Evolutionary conservation across 2,113 vertebrate species (phyloP), one percentile per base, ranked within the genome.

Genomic region (Anarrhichthys ocellatus): DNA sequence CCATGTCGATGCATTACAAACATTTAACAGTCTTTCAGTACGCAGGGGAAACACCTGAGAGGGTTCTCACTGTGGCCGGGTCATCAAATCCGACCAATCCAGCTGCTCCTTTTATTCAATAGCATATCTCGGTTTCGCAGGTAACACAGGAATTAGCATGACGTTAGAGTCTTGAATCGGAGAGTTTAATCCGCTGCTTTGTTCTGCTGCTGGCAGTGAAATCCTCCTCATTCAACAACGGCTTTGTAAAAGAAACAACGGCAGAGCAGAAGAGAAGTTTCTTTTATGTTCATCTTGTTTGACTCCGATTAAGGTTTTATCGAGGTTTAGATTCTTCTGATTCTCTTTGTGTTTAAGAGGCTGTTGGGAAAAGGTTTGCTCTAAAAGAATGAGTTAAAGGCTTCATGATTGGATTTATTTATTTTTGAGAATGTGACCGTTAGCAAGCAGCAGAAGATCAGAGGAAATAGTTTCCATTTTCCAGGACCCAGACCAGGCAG

Each of bases 321-420:
- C 1, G 24, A 50, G 44, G 22, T 69, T 77, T 63, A 36, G 36
- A 44, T 44, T 58, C 40, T 68, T 59, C 18, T 54, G 44, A 56
- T 78, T 13, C 0, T 11, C 29, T 5, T 52, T 24, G 5, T 27
- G 10, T 56, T 24, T 24, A 13, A 10, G 34, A 78, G 15, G 36
- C 29, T 61, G 32, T 17, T 3, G 54, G 15, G 6, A 40, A 22
- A 66, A 61, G 42, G 20, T 59, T 10, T 11, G 52, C 20, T 73
- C 34, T 27, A 44, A 71, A 79, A 76, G 69, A 77, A 65, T 46
- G 18, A 77, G 34, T 54, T 44, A 38, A 80, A 76, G 66, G 13
- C 2, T 27, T 70, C 6, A 18, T 46, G 18, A 59, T 61, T 46
- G n/a, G 36, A 44, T 77, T 59, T 24, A 2, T 52, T 63, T 11